Conservation (phyloP, 2,113 vertebrate genomes). For the Sigmodon hispidus region DNA sequence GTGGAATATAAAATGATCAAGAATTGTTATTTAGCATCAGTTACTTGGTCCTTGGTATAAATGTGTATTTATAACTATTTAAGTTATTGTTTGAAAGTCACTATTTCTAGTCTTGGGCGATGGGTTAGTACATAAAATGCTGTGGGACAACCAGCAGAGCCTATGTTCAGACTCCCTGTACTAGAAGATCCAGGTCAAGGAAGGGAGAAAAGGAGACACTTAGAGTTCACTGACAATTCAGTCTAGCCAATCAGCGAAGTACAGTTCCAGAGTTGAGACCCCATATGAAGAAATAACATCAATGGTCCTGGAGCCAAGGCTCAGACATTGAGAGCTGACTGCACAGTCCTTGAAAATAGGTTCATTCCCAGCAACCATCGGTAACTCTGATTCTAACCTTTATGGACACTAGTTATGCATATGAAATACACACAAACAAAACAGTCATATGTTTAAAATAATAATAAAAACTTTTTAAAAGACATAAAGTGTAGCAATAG, state of each 20-base stretch:
- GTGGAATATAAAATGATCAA: fast-evolving
- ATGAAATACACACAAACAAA: not conserved
- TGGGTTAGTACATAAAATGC: not conserved
- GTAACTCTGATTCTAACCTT: not conserved
- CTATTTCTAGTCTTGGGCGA: not conserved
- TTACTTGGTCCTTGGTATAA: not conserved
- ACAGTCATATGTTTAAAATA: not conserved
- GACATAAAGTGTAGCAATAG: not conserved
- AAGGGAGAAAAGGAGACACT: too few relatives aligned
- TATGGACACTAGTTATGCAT: not conserved
- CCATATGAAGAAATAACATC: not conserved
- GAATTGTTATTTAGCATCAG: not conserved
- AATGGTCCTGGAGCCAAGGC: not conserved
- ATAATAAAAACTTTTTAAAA: not conserved
- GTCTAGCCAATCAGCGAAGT: not conserved
- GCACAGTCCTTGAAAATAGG: not conserved
- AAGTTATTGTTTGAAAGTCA: not conserved
- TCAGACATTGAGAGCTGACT: not conserved
- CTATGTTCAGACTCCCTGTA: not conserved
- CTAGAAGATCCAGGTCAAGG: not conserved
- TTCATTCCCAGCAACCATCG: not conserved
- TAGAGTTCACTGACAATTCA: not conserved
- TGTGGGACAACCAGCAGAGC: not conserved
- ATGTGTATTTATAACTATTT: not conserved
- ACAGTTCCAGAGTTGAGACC: not conserved